These are phyloP conservation scores for Lasiurus cinereus DNA, from an alignment of 2,113 vertebrate species.

Conservation along the genomic window DNA sequence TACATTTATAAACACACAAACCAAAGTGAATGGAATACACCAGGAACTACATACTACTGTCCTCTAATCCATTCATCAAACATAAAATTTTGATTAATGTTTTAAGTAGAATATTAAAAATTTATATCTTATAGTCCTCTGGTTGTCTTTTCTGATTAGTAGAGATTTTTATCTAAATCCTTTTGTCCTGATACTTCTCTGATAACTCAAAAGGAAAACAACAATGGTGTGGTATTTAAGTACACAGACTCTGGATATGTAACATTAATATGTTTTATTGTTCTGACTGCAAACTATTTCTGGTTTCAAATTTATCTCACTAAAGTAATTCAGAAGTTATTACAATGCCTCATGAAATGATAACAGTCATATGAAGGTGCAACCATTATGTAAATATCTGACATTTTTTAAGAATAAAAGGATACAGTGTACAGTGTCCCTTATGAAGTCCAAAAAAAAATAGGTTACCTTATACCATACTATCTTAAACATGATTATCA, in stretches of 20 bases:
- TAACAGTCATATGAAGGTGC: constrained; percentile 43
- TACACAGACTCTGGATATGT: neutral
- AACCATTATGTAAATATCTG: constrained; percentile 32
- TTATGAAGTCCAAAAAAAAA: constrained; percentile 38
- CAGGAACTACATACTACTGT: neutral
- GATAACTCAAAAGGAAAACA: constrained; percentile 32
- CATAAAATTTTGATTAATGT: neutral
- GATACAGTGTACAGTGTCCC: neutral
- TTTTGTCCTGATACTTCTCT: neutral
- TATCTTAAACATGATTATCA: constrained; percentile 21
- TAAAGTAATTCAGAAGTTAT: constrained; percentile 29
- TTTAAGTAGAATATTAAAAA: constrained; percentile 43
- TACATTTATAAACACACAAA: neutral
- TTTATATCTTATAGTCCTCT: neutral
- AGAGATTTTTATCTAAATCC: constrained; percentile 15
- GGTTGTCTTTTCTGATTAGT: constrained; percentile 36
- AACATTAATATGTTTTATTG: neutral
- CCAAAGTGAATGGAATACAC: neutral
- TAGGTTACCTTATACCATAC: neutral
- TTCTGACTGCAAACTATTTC: constrained; percentile 16
- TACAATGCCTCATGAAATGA: neutral
- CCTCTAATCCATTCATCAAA: neutral
- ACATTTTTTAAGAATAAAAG: constrained; percentile 51
- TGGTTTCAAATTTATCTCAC: neutral
- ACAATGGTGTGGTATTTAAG: neutral